These are phyloP conservation scores for Toxotes lorentzi DNA, from an alignment of 2,797 vertebrate species.

Conservation along the genomic window DNA sequence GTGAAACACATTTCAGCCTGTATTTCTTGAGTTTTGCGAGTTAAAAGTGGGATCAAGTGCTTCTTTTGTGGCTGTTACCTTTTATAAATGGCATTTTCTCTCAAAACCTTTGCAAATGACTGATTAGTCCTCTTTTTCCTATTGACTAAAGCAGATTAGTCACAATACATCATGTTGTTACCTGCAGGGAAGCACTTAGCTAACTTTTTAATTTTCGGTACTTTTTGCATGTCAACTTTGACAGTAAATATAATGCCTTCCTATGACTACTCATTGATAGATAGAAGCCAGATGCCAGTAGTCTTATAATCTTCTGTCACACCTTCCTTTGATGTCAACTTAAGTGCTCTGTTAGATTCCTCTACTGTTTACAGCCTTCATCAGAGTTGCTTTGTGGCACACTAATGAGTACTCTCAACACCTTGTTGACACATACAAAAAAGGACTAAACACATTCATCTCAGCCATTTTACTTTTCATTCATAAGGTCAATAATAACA, in stretches of 20 bases:
- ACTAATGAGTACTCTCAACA: slow-evolving; percentile 38
- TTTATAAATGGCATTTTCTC: slow-evolving; percentile 16
- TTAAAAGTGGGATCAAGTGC: slow-evolving; percentile 5
- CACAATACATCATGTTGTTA: slow-evolving; percentile 22
- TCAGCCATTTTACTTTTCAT: not conserved
- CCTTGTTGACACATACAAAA: slow-evolving; percentile 29
- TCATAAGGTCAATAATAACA: not conserved
- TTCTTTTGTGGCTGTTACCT: slow-evolving; percentile 11
- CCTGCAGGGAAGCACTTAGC: slow-evolving; percentile 50
- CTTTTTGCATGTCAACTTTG: slow-evolving; percentile 19
- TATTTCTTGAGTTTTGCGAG: slow-evolving; percentile 5
- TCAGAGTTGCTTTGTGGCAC: slow-evolving; percentile 15
- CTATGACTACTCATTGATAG: slow-evolving; percentile 23
- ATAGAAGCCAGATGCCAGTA: slow-evolving; percentile 21
- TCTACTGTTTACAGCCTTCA: slow-evolving; percentile 32
- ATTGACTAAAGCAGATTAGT: slow-evolving; percentile 27
- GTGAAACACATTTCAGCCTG: slow-evolving; percentile 14
- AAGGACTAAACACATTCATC: slow-evolving; percentile 4
- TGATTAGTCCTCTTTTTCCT: slow-evolving; percentile 10
- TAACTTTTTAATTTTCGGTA: slow-evolving; percentile 39
- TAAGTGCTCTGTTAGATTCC: slow-evolving; percentile 43
- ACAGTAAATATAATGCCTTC: slow-evolving; percentile 33
- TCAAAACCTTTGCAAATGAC: slow-evolving; percentile 24
- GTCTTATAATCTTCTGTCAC: slow-evolving; percentile 42
- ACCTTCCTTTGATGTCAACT: slow-evolving; percentile 17